Evolutionary conservation across 2,113 vertebrate species (phyloP).

Genomic region (Syngnathoides biaculeatus): DNA sequence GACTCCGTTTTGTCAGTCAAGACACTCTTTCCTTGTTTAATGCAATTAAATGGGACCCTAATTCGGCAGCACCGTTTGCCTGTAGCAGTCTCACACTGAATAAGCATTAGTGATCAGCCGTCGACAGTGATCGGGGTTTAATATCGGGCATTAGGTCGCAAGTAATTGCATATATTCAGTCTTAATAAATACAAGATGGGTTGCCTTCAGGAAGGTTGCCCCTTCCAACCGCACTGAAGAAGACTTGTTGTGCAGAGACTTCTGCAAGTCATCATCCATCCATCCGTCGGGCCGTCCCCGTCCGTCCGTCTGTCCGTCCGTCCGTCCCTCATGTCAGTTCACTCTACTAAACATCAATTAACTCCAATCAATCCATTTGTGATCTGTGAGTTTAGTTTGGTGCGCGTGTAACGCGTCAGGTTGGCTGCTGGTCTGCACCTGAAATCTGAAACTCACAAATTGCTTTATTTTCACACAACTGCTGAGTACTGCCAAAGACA

Average conservation of each 20-base stretch:
- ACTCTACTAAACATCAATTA: conserved; percentile 5
- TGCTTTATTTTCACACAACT: conserved; percentile 32
- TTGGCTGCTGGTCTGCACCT: conserved; percentile 3
- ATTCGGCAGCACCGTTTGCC: conserved; percentile 36
- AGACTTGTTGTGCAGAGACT: neutral
- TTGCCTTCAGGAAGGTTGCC: conserved; percentile 17
- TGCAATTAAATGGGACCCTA: conserved; percentile 43
- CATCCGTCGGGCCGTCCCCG: too few species aligned
- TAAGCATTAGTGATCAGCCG: neutral
- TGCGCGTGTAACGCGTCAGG: conserved; percentile 8
- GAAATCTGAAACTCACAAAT: conserved; percentile 12
- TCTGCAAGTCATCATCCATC: neutral
- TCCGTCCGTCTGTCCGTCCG: too few species aligned
- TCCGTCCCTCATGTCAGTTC: neutral
- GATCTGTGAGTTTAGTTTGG: conserved; percentile 1
- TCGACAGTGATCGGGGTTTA: neutral
- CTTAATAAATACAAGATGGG: conserved; percentile 4
- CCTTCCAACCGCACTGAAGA: neutral
- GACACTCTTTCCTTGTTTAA: conserved; percentile 33
- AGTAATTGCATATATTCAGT: neutral
- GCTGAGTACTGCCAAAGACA: conserved; percentile 29
- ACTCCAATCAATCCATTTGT: neutral
- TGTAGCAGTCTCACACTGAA: conserved; percentile 8
- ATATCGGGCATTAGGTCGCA: neutral
- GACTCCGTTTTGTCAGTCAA: conserved; percentile 46